phyloP scores from a whole-genome alignment of 2,113 vertebrate genomes.

The Anguilla japonica region DNA sequence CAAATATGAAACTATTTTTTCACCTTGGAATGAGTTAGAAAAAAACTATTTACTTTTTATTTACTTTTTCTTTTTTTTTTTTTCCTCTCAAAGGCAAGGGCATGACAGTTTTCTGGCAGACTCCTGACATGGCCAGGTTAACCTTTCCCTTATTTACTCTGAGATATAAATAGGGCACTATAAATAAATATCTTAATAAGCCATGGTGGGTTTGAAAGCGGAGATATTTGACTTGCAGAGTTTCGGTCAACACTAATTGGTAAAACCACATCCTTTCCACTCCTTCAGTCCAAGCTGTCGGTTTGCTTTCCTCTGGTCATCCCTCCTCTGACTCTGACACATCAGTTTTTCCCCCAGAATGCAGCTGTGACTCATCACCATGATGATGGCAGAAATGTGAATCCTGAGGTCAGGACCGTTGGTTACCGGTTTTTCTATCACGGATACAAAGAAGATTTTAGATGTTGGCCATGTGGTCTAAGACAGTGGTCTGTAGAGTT shows the following conservation, averaged over 20 bases:
- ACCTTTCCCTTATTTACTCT: background rate
- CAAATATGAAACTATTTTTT: background rate
- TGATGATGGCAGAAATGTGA: background rate
- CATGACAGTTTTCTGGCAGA: background rate
- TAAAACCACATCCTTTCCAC: constrained; percentile 3
- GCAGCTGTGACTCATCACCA: background rate
- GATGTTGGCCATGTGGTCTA: background rate
- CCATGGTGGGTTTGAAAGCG: background rate
- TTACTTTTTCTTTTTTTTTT: constrained; percentile 8
- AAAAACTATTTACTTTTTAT: background rate
- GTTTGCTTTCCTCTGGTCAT: background rate
- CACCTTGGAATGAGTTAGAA: background rate
- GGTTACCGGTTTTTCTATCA: too few species aligned
- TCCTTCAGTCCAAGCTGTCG: background rate
- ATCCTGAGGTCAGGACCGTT: background rate
- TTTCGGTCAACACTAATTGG: background rate
- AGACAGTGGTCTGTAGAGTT: background rate
- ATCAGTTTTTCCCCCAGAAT: background rate
- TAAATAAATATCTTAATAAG: background rate
- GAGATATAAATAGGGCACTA: background rate
- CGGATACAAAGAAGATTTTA: too few species aligned
- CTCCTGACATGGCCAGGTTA: constrained; percentile 6
- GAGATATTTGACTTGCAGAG: background rate
- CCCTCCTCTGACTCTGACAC: background rate
- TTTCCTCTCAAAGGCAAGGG: background rate